Conservation (phyloP, 1,140 invertebrate species). For the Tenebrio molitor region DNA sequence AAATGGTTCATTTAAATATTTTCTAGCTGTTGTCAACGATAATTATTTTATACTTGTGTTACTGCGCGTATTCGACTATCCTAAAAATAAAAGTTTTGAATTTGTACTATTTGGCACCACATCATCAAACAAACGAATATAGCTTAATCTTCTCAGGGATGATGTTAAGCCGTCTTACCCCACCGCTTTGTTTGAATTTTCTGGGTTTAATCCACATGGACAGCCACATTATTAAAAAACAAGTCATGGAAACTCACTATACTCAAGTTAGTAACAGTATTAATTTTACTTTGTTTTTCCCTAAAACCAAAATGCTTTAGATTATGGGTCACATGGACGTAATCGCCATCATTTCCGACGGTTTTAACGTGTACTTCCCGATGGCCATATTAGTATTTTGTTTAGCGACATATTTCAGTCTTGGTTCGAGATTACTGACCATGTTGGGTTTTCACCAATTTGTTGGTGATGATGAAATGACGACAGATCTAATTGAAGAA, state of each 20-base stretch:
- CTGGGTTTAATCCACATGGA: constrained; percentile 98
- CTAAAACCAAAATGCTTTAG: constrained; percentile 69
- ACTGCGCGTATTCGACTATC: constrained; percentile 98
- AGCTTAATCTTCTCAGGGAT: constrained; percentile 98
- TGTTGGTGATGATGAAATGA: constrained; percentile 93
- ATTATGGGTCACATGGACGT: constrained; percentile 99
- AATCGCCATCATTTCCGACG: constrained; percentile 95
- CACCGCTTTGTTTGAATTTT: constrained; percentile 98
- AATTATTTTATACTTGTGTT: constrained; percentile 94
- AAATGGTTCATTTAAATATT: constrained; percentile 7
- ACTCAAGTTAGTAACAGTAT: constrained; percentile 77
- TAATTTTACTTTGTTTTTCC: constrained; percentile 17
- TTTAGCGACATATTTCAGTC: constrained; percentile 93
- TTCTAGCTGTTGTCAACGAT: constrained; percentile 86
- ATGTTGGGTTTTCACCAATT: constrained; percentile 97
- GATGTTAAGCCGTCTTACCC: constrained; percentile 97
- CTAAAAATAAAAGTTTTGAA: constrained; percentile 97
- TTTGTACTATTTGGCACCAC: constrained; percentile 96
- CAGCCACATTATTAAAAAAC: constrained; percentile 91
- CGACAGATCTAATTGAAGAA: constrained; percentile 93
- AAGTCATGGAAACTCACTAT: constrained; percentile 87
- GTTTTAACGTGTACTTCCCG: constrained; percentile 99
- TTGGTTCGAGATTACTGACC: constrained; percentile 91
- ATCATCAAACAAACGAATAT: constrained; percentile 99
- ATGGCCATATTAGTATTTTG: constrained; percentile 96